Base-by-base conservation (phyloP, 1,140 invertebrate genomes). In the Bombus pascuorum region DNA sequence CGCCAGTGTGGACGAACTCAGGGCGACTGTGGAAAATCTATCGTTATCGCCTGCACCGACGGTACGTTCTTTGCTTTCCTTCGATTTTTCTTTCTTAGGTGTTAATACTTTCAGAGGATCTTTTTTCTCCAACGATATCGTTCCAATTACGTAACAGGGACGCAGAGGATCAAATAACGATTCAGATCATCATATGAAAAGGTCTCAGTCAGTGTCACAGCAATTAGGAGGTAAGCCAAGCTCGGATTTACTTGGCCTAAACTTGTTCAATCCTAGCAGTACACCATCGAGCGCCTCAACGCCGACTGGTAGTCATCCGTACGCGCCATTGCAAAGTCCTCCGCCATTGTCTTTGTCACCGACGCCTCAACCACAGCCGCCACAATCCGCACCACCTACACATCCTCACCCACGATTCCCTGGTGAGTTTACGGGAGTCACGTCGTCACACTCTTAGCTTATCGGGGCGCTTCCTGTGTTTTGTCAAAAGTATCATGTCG, bases 1-100 rank as follows among this genome's bases (percentile, higher is more conserved):
- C 89, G 98, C 98, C 25, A 99, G 98, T 94, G 98, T 99, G 13
- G 98, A 99, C 95, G 98, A 99, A 94, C 95, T 99, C 3, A 96
- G 98, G 91, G 98, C 98, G 28, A 99, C 98, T 32, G 98, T 99
- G 72, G 98, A 98, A 94, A 98, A 98, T 95, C 96, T 99, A 83
- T 98, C 98, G 57, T 92, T 99, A 42, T 98, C 98, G 75, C 98
- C 98, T 91, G 96, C 97, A 78, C 97, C 95, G 53, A 93, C 95
- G 84, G 96, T 97, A 94, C 94, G 94, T 66, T 73, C 10, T 53
- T 34, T 13, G 1, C 13, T 9, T 59, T 10, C 15, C 25, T 12
- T 77, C 15, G 9, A 8, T n/a, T 47, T 28, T 42, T 39, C 71
- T 57, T 65, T 13, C 53, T 47, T n/a, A 28, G 12, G 53, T 13